A percentile compares a stretch with the other conserved stretches of the same genome.
These are phyloP conservation scores for Muntiacus muntjak DNA, from an alignment of 2,113 vertebrate genomes.

Conservation along the genomic window DNA sequence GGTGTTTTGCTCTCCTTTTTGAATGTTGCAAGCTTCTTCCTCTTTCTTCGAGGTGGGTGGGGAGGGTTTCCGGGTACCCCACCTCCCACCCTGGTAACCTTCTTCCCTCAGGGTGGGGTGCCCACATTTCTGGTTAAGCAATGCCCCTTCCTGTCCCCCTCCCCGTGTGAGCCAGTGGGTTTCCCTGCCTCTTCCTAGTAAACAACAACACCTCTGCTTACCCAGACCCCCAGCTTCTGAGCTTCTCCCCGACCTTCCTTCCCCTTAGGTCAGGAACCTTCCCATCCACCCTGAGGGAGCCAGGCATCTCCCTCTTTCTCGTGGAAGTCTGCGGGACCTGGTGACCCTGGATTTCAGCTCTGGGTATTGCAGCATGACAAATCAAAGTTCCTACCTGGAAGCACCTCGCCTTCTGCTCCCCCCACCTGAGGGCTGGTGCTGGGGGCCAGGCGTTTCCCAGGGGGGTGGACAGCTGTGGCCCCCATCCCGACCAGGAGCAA, in stretches of 20 bases:
- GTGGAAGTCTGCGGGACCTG: neutral
- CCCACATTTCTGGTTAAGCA: conserved; percentile 66
- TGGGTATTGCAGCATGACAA: neutral
- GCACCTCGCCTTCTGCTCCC: neutral
- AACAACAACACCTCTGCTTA: conserved; percentile 33
- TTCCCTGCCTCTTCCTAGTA: conserved; percentile 17
- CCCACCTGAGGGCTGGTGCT: neutral
- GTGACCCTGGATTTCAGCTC: neutral
- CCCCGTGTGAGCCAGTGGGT: neutral
- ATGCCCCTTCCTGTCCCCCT: conserved; percentile 53
- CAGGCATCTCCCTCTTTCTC: neutral
- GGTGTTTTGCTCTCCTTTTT: neutral
- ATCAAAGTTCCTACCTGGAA: neutral
- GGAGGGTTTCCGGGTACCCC: conserved; percentile 34
- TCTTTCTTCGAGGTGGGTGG: conserved; percentile 71
- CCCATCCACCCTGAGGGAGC: neutral
- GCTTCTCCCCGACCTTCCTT: neutral
- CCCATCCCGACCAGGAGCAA: neutral
- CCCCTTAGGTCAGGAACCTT: neutral
- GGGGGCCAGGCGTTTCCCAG: neutral
- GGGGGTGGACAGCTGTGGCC: neutral
- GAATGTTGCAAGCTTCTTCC: conserved; percentile 64
- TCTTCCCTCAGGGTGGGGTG: conserved; percentile 56
- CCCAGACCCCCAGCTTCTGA: neutral
- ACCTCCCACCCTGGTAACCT: conserved; percentile 57